Conservation (phyloP, 2,888 invertebrate genomes). For the Hydrotaea diabolus region DNA sequence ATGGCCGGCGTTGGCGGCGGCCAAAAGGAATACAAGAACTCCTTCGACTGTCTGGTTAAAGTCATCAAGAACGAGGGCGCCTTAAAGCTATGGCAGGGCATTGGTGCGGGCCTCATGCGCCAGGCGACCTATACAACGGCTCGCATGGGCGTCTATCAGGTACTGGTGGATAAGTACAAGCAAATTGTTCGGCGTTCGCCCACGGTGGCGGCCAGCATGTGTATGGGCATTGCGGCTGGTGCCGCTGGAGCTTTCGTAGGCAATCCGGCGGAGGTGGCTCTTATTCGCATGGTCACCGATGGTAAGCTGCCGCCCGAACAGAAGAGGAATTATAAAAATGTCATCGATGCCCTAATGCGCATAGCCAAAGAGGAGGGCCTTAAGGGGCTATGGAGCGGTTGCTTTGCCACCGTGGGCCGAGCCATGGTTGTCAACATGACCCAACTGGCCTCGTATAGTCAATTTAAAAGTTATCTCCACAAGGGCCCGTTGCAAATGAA, state of each 20-base stretch:
- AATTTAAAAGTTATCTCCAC: slow-evolving; percentile 86
- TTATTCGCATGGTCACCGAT: slow-evolving; percentile 99
- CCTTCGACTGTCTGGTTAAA: slow-evolving; percentile 87
- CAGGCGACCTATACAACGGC: slow-evolving; percentile 99
- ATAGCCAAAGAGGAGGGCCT: slow-evolving; percentile 89
- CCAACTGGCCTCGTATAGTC: slow-evolving; percentile 98
- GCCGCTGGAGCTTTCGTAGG: slow-evolving; percentile 90
- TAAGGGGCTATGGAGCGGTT: slow-evolving; percentile 94
- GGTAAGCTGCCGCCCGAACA: slow-evolving; percentile 94
- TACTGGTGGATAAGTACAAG: slow-evolving; percentile 90
- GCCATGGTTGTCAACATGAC: slow-evolving; percentile 99
- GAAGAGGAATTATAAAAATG: slow-evolving; percentile 95
- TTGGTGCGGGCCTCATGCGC: slow-evolving; percentile 94
- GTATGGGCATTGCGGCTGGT: slow-evolving; percentile 93
- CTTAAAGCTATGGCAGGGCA: slow-evolving; percentile 92
- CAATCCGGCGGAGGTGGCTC: slow-evolving; percentile 97
- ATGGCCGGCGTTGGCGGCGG: slow-evolving; percentile 82
- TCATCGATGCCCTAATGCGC: slow-evolving; percentile 92
- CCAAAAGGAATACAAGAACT: slow-evolving; percentile 87
- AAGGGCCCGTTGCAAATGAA: slow-evolving; percentile 81
- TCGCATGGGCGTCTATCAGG: slow-evolving; percentile 95
- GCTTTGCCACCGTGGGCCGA: slow-evolving; percentile 91
- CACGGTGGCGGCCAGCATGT: slow-evolving; percentile 89
- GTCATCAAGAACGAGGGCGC: slow-evolving; percentile 94
- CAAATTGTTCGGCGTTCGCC: slow-evolving; percentile 85